A percentile compares a stretch with the other conserved stretches of the same genome.
phyloP scores from a whole-genome alignment of 2,888 invertebrate species.

The Epinotia bilunana region DNA sequence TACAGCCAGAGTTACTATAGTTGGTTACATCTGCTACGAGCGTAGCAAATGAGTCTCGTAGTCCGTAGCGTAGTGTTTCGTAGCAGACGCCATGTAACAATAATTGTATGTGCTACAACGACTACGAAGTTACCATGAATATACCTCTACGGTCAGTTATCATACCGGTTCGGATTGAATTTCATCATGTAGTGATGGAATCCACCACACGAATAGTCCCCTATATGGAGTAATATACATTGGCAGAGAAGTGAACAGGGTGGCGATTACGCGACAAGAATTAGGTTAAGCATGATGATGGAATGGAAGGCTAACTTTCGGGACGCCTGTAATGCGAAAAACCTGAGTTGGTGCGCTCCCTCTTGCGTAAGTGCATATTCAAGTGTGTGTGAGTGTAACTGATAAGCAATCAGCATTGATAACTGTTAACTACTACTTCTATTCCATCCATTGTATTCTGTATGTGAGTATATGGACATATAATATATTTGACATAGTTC shows the following conservation, averaged over 20 bases:
- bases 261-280: too few relatives aligned
- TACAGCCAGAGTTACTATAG: too few relatives aligned
- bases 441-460: too few relatives aligned
- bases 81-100: slow-evolving; percentile 12
- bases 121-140: not conserved
- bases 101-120: not conserved
- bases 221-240: too few relatives aligned
- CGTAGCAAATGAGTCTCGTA: slow-evolving; percentile 11
- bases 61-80: slow-evolving; percentile 11
- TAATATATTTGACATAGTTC: too few relatives aligned
- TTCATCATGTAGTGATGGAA: too few relatives aligned
- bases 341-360: not conserved
- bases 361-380: not conserved
- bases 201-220: too few relatives aligned
- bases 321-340: not conserved
- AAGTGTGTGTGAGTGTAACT: not conserved
- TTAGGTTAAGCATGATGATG: not conserved
- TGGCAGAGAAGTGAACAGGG: too few relatives aligned
- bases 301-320: not conserved
- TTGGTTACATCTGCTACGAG: slow-evolving; percentile 5
- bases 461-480: too few relatives aligned
- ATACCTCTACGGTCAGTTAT: not conserved
- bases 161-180: not conserved
- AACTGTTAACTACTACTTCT: not conserved
- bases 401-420: not conserved